Evolutionary conservation across 2,888 invertebrate species (phyloP).

Genomic region (Automeris io): DNA sequence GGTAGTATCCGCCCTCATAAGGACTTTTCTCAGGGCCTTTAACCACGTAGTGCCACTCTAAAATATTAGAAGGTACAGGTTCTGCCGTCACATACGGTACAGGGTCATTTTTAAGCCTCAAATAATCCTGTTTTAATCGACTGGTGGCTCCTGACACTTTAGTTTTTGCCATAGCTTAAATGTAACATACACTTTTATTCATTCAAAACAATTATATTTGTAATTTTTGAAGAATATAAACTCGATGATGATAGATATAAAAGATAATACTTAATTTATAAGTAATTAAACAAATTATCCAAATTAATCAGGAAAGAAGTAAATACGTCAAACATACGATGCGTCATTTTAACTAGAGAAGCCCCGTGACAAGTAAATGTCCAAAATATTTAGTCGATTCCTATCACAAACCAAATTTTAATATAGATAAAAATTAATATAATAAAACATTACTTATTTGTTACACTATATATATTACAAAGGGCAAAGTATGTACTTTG

Average conservation of each 20-base stretch:
- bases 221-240: neutral
- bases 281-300: conserved; percentile 12
- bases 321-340: conserved; percentile 27
- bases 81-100: conserved; percentile 97
- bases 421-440: too few relatives aligned
- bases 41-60: conserved; percentile 99
- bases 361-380: too few relatives aligned
- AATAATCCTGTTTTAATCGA: conserved; percentile 96
- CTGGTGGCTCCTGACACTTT: conserved; percentile 83
- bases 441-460: too few relatives aligned
- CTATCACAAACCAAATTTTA: too few relatives aligned
- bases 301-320: conserved; percentile 23
- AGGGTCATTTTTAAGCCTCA: conserved; percentile 95
- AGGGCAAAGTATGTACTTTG: too few relatives aligned
- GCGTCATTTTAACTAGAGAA: too few relatives aligned
- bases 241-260: conserved; percentile 10
- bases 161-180: conserved; percentile 64
- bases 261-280: conserved; percentile 8
- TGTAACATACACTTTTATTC: conserved; percentile 25
- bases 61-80: conserved; percentile 95
- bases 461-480: too few relatives aligned
- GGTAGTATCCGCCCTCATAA: conserved; percentile 90
- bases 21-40: conserved; percentile 96
- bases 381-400: too few relatives aligned
- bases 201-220: conserved; percentile 4